Evolutionary conservation across 2,888 invertebrate species (phyloP).

Genomic region (Diadegma fenestrale): DNA sequence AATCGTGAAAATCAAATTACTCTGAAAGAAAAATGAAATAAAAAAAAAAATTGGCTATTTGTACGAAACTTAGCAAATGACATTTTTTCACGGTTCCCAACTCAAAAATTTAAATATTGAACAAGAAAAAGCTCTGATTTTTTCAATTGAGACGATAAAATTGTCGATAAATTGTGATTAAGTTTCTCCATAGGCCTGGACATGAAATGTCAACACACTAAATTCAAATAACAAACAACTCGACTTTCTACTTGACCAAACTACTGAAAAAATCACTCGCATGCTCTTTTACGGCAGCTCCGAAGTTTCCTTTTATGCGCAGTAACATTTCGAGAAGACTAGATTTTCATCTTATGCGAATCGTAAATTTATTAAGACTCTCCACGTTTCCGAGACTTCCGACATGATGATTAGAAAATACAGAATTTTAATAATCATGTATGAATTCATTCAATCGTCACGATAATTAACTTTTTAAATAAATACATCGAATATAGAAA

Average conservation of each 20-base stretch:
- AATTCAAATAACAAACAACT: neutral
- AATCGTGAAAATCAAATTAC: no score
- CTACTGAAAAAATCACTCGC: neutral
- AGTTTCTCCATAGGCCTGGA: neutral
- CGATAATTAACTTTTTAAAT: neutral
- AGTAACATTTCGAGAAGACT: neutral
- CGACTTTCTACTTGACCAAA: neutral
- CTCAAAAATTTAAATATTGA: neutral
- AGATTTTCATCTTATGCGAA: neutral
- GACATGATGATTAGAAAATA: neutral
- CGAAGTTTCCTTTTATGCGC: slow-evolving; percentile 3
- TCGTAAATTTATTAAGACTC: neutral
- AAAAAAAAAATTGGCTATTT: neutral
- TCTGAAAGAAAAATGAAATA: no score
- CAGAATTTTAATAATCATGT: neutral
- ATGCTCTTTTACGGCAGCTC: neutral
- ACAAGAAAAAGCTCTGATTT: neutral
- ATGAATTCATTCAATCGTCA: neutral
- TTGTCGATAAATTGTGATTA: neutral
- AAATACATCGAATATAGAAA: neutral
- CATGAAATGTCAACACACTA: neutral
- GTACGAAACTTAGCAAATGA: neutral
- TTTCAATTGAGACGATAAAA: neutral
- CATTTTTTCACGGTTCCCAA: neutral
- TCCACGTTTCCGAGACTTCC: neutral